A percentile compares a stretch with the other conserved stretches of the same genome.
Conservation (phyloP, 2,113 vertebrate genomes). For the Amblyopsis rosae region DNA sequence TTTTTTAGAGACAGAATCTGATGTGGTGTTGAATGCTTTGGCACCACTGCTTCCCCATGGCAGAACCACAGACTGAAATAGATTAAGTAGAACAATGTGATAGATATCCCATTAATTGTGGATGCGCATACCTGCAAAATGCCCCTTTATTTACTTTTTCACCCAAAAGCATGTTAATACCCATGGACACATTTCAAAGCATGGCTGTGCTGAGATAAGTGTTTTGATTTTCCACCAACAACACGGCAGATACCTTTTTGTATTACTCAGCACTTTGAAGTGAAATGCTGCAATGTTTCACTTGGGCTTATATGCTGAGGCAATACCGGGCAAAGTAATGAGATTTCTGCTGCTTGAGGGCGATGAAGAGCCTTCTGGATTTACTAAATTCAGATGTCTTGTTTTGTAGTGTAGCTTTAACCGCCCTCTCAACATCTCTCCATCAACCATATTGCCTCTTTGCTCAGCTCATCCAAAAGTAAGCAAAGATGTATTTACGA, state of each 20-base stretch:
- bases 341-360: slow-evolving; percentile 40
- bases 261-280: slow-evolving; percentile 54
- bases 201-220: slow-evolving; percentile 35
- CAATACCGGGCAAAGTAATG: slow-evolving; percentile 42
- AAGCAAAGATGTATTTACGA: slow-evolving; percentile 37
- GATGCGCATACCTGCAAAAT: not conserved
- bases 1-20: slow-evolving; percentile 14
- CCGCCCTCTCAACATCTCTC: not conserved
- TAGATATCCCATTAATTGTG: not conserved
- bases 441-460: not conserved
- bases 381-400: slow-evolving; percentile 33
- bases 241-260: slow-evolving; percentile 24
- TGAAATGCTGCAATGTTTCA: slow-evolving; percentile 49
- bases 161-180: slow-evolving; percentile 20
- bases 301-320: slow-evolving; percentile 31
- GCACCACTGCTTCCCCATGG: not conserved
- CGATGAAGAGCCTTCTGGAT: slow-evolving; percentile 33
- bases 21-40: slow-evolving; percentile 19
- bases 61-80: not conserved
- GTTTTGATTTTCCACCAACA: slow-evolving; percentile 43
- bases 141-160: not conserved
- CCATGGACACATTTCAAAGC: slow-evolving; percentile 9
- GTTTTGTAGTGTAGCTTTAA: slow-evolving; percentile 17
- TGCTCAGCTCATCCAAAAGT: slow-evolving; percentile 10
- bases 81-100: not conserved